These are phyloP conservation scores for Microcebus lehilahytsara DNA, from an alignment of 2,113 vertebrate genomes.

Conservation along the genomic window DNA sequence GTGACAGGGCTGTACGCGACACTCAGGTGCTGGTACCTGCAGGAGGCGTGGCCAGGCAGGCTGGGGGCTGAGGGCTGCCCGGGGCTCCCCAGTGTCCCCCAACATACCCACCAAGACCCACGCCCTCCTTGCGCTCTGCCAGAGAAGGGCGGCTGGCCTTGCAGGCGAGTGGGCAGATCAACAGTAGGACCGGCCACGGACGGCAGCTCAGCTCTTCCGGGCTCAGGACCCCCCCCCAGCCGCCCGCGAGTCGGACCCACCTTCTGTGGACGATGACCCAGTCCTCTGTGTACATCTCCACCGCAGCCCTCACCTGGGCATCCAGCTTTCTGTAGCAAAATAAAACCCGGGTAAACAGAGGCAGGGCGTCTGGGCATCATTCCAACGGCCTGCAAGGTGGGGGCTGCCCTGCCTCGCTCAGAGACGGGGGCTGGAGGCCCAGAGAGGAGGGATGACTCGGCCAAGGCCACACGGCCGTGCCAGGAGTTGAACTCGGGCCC, in stretches of 20 bases:
- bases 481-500: neutral
- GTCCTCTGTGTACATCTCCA: slow-evolving; percentile 92
- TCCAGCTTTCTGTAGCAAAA: slow-evolving; percentile 87
- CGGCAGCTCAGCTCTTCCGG: neutral
- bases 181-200: neutral
- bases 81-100: fast-evolving
- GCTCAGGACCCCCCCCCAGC: neutral
- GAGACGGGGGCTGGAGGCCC: neutral
- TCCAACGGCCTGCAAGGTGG: neutral
- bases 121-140: neutral
- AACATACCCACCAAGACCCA: neutral
- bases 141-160: too few relatives aligned
- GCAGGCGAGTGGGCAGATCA: neutral
- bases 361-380: neutral
- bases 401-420: neutral
- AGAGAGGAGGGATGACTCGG: neutral
- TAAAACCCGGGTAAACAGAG: slow-evolving; percentile 4
- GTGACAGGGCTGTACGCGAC: slow-evolving; percentile 85
- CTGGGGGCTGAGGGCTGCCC: neutral
- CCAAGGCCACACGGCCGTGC: neutral
- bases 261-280: slow-evolving; percentile 93
- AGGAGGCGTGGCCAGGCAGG: neutral
- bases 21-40: slow-evolving; percentile 90
- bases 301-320: slow-evolving; percentile 89
- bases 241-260: slow-evolving; percentile 79